phyloP scores from a whole-genome alignment of 2,797 vertebrate genomes.

The Hypotaenidia okinawae region DNA sequence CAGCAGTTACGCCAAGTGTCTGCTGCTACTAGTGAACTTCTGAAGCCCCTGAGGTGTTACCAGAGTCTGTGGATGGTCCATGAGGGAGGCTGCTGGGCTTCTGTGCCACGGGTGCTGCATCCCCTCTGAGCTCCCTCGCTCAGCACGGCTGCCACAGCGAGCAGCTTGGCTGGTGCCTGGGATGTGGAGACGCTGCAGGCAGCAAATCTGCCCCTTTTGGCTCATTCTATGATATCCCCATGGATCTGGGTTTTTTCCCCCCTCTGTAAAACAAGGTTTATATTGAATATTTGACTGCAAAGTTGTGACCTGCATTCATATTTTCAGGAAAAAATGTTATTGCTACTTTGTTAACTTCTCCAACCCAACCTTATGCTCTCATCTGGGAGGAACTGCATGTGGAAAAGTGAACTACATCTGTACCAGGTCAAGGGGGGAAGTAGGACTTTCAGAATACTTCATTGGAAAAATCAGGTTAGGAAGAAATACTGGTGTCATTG shows the following conservation, averaged over 20 bases:
- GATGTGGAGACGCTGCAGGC: fast-evolving
- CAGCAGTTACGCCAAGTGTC: not conserved
- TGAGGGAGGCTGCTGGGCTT: not conserved
- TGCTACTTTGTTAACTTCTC: not conserved
- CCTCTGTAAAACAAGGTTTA: not conserved
- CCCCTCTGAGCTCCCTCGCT: not conserved
- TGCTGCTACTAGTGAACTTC: not conserved
- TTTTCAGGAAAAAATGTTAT: not conserved
- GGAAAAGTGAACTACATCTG: not conserved
- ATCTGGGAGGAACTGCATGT: not conserved
- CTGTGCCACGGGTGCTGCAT: fast-evolving
- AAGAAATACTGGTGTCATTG: not conserved
- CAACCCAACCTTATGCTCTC: not conserved
- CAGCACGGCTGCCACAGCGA: fast-evolving
- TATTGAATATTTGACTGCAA: not conserved
- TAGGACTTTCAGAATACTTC: not conserved
- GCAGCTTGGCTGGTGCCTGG: not conserved
- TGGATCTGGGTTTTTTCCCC: not conserved
- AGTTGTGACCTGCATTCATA: not conserved
- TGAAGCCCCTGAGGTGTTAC: not conserved
- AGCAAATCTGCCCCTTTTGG: not conserved
- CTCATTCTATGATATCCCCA: not conserved
- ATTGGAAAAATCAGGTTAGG: not conserved
- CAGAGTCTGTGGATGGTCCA: fast-evolving
- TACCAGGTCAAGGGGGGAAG: not conserved